Base-by-base conservation (phyloP, 2,888 invertebrate genomes). In the Entomobrya proxima region DNA sequence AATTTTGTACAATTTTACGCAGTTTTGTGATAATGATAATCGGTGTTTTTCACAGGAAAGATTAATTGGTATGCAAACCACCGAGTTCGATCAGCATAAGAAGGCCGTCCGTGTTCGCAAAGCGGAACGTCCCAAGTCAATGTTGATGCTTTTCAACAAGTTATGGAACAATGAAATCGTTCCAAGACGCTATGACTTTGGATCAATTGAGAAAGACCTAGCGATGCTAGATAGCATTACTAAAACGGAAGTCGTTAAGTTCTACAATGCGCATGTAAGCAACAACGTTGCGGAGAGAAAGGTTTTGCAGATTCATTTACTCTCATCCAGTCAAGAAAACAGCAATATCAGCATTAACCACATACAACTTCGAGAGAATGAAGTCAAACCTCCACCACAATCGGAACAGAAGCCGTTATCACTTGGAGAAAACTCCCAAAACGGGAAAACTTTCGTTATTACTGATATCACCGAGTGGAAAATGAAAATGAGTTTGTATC, bases 111-210 rank as follows among this genome's bases (percentile, higher is more conserved):
- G 95, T 0, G 94, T 95, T 0, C 95, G 95, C 90, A 94, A 96
- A 87, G 93, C 98, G 79, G 98, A 98, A 92, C 96, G 96, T 91
- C 98, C 98, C 0, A 98, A 98, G 92, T 95, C 95, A 75, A 92
- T 99, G 91, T 92, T 94, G 32, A 93, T 93, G 35, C 94, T 95
- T 89, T 95, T 96, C 18, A 92, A 93, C 67, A 93, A 94, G 87
- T 95, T 95, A 91, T 98, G 98, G 96, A 85, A 79, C 64, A 92
- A 93, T 9, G 98, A 99, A 93, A 98, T 99, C 88, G 93, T 93
- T 0, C 92, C 93, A 0, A 95, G 97, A 92, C 96, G 97, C 90
- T 98, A 98, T 92, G 96, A 98, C 92, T 99, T 99, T 92, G 96
- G 98, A 90, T 93, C 97, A 82, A 95, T 95, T 37, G 94, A 95